These are phyloP conservation scores for Alexandromys fortis DNA, from an alignment of 2,113 vertebrate species.

Conservation along the genomic window DNA sequence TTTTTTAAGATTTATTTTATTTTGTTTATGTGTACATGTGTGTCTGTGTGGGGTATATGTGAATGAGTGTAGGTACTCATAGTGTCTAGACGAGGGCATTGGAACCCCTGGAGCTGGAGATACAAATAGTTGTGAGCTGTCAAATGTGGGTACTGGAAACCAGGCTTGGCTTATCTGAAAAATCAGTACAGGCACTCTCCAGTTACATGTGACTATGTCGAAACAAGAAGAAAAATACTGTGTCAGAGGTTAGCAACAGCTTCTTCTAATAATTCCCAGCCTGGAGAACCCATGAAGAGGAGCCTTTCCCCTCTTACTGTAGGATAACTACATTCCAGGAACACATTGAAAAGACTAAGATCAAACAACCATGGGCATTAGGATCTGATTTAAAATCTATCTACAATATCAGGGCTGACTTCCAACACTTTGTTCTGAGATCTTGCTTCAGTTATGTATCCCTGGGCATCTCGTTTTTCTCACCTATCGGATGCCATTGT, in stretches of 20 bases:
- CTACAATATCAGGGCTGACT: neutral
- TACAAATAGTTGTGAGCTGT: neutral
- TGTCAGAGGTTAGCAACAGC: neutral
- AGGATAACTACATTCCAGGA: slow-evolving; percentile 1
- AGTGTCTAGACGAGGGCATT: neutral
- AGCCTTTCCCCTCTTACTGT: neutral
- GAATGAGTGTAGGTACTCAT: neutral
- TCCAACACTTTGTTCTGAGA: neutral
- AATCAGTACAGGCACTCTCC: neutral
- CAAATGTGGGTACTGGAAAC: neutral
- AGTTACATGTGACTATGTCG: neutral
- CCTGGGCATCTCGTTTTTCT: neutral
- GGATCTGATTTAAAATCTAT: neutral
- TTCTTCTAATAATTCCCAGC: neutral
- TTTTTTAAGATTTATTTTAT: neutral
- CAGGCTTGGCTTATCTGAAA: neutral
- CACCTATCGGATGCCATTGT: neutral
- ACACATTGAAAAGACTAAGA: neutral
- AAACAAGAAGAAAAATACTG: neutral
- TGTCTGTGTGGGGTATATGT: neutral
- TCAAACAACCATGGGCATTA: neutral
- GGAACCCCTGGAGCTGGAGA: neutral
- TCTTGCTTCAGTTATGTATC: neutral
- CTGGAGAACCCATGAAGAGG: neutral
- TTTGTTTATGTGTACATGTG: neutral